Base-by-base conservation (phyloP, 1,140 invertebrate species). In the Drosophila ironensis region DNA sequence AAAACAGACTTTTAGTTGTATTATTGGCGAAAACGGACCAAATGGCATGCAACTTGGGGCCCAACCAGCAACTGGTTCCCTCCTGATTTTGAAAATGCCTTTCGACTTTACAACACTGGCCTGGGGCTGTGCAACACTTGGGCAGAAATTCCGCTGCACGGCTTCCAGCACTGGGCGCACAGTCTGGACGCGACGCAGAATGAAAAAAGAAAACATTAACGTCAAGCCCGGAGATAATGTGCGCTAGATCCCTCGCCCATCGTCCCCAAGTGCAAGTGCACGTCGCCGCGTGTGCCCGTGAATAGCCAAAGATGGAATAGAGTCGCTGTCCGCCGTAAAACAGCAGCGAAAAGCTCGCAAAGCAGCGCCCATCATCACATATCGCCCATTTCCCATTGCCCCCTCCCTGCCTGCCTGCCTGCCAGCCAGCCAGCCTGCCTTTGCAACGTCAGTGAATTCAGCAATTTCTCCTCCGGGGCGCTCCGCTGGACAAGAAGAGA, bases 401-500 rank as follows among this genome's bases (percentile, higher is more conserved):
- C 33, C 9, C 20, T 44, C 8, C 7, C 11, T n/a, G 38, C 37
- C 42, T n/a, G n/a, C 14, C 45, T 33, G 28, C 11, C 9, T 19
- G 20, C 30, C 20, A 22, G 2, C 20, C 20, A 2, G 5, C 41
- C 44, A 42, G 27, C 14, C 14, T 16, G 45, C 22, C 5, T 38
- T 60, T 37, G 54, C 71, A 72, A 60, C 74, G 64, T 69, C 74
- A 61, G 60, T 81, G 70, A 60, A 72, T 81, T 37, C 33, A 37
- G 33, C 14, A 75, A 68, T 76, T 82, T 81, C 67, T 76, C 71
- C 76, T n/a, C n/a, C 47, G 75, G 50, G 78, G 74, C 57, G 81
- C 80, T 86, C 67, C 80, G 74, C 74, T 86, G 74, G 81, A 86
- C 81, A 72, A n/a, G n/a, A n/a, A n/a, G n/a, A n/a, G n/a, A n/a